phyloP scores from a whole-genome alignment of 1,140 invertebrate species.

The Saxidomus purpurata region DNA sequence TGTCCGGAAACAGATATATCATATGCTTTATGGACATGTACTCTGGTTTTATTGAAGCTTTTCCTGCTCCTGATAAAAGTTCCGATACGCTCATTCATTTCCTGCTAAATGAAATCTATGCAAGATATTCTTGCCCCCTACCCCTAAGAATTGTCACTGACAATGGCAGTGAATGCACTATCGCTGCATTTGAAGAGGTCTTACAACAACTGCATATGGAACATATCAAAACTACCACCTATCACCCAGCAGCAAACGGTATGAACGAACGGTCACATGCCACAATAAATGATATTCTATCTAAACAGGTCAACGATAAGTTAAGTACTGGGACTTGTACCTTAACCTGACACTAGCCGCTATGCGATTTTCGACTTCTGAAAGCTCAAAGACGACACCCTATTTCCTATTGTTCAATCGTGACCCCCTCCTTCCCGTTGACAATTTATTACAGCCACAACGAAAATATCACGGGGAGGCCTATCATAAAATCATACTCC shows the following conservation, averaged over 20 bases:
- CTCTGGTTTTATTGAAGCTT: conserved; percentile 70
- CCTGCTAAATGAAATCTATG: conserved; percentile 70
- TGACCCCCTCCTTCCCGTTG: conserved; percentile 48
- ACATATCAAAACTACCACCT: conserved; percentile 56
- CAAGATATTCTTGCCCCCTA: conserved; percentile 52
- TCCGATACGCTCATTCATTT: conserved; percentile 62
- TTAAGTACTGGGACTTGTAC: conserved; percentile 62
- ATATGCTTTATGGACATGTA: conserved; percentile 56
- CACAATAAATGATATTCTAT: conserved; percentile 40
- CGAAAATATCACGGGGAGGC: conserved; percentile 50
- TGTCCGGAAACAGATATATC: conserved; percentile 52
- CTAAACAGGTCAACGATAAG: conserved; percentile 34
- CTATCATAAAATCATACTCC: not conserved
- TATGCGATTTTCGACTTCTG: conserved; percentile 60
- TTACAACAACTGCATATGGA: conserved; percentile 35
- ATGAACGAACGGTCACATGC: conserved; percentile 48
- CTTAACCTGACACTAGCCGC: conserved; percentile 61
- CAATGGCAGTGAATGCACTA: conserved; percentile 67
- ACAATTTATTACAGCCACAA: conserved; percentile 54
- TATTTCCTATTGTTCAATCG: conserved; percentile 59
- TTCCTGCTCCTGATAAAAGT: conserved; percentile 54
- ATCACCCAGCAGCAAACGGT: conserved; percentile 47
- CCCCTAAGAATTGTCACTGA: conserved; percentile 64
- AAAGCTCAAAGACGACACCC: conserved; percentile 43
- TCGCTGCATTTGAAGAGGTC: conserved; percentile 35